These are phyloP conservation scores for Resseliella maxima DNA, from an alignment of 2,888 invertebrate species.

Conservation along the genomic window DNA sequence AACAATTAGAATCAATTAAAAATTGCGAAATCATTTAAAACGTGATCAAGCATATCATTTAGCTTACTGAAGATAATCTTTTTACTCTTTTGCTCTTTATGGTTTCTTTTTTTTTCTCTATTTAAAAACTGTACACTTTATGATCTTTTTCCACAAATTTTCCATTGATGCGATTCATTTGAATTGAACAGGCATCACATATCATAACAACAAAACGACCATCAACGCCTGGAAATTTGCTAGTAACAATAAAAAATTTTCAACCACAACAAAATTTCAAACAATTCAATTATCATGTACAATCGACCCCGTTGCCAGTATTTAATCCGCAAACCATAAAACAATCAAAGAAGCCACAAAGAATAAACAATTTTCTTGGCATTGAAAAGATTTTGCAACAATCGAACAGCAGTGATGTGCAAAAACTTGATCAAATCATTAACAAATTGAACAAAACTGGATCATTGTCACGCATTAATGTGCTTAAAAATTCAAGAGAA, in stretches of 20 bases:
- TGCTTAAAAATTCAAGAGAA: background rate
- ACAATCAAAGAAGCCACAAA: background rate
- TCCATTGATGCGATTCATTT: too few relatives aligned
- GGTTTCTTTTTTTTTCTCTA: too few relatives aligned
- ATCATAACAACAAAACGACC: background rate
- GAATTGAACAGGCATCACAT: background rate
- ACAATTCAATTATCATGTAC: background rate
- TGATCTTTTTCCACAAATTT: too few relatives aligned
- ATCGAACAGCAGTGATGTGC: background rate
- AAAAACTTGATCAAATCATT: background rate
- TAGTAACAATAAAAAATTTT: slow-evolving; percentile 2
- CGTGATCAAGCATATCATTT: too few relatives aligned
- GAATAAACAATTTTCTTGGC: background rate
- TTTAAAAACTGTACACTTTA: too few relatives aligned
- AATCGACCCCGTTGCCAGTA: background rate
- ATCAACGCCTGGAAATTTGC: background rate
- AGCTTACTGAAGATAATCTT: too few relatives aligned
- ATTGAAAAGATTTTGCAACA: slow-evolving; percentile 11
- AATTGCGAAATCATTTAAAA: too few relatives aligned
- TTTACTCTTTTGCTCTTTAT: too few relatives aligned
- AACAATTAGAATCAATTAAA: too few relatives aligned
- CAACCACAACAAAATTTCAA: slow-evolving; percentile 19
- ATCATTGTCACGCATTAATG: background rate
- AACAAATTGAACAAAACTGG: slow-evolving; percentile 29
- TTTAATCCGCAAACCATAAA: background rate